Percentiles rank a stretch among this genome's conserved stretches.
Evolutionary conservation across 2,888 invertebrate species (phyloP).

Genomic region (Cataglyphis livida): DNA sequence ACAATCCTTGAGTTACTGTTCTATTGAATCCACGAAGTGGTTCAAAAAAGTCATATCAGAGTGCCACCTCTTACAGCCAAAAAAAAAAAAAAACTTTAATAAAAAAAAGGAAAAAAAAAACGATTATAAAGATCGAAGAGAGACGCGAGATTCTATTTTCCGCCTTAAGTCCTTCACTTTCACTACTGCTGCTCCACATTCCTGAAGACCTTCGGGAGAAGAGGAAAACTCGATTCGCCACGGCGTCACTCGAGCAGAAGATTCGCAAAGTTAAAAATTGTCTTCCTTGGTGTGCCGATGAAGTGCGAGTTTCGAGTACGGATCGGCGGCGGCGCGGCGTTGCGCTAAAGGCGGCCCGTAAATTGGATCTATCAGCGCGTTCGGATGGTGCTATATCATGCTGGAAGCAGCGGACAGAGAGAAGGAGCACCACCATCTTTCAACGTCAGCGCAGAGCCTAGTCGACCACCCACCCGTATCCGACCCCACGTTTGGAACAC

Average conservation of each 20-base stretch:
- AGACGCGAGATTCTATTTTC: not conserved
- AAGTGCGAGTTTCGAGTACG: constrained; percentile 54
- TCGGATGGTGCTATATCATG: constrained; percentile 85
- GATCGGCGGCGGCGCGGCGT: constrained; percentile 38
- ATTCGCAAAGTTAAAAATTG: constrained; percentile 76
- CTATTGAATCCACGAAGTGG: constrained; percentile 29
- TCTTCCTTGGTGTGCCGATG: constrained; percentile 60
- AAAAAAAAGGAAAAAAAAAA: not conserved
- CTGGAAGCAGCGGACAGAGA: constrained; percentile 81
- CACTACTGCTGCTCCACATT: constrained; percentile 27
- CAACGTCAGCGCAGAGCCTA: constrained; percentile 82
- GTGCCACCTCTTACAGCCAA: not conserved
- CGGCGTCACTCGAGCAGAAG: constrained; percentile 40
- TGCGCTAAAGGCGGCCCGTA: constrained; percentile 80
- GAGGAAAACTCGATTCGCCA: constrained; percentile 38
- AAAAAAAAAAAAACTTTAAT: not conserved
- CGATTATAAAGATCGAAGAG: not conserved
- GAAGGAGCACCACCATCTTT: constrained; percentile 84
- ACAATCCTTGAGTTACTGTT: constrained; percentile 42
- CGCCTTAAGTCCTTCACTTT: constrained; percentile 20
- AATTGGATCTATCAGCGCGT: constrained; percentile 85
- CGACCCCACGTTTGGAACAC: constrained; percentile 56
- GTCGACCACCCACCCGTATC: constrained; percentile 60
- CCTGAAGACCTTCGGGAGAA: constrained; percentile 24
- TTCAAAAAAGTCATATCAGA: constrained; percentile 28